Percentiles rank a stretch among this genome's conserved stretches.
Conservation (phyloP, 2,797 vertebrate species). For the Pipistrellus kuhlii region DNA sequence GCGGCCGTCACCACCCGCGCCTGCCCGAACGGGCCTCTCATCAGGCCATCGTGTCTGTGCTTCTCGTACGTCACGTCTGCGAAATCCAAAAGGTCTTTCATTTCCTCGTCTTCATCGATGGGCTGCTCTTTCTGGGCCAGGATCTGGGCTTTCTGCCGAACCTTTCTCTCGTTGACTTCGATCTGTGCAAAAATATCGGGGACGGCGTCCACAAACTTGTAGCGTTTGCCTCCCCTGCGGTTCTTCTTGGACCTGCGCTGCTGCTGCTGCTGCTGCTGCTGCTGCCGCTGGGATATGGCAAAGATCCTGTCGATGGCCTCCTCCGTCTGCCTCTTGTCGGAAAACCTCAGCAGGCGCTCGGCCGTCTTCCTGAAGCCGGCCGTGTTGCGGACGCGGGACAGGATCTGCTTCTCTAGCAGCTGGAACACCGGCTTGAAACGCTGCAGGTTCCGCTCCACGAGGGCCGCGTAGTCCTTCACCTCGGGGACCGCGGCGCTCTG, state of each 20-base stretch:
- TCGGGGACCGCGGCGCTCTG: slow-evolving; percentile 88
- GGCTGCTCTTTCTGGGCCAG: slow-evolving; percentile 92
- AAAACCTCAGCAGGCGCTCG: slow-evolving; percentile 94
- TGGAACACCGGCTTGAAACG: slow-evolving; percentile 97
- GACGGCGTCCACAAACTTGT: slow-evolving; percentile 92
- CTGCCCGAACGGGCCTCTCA: slow-evolving; percentile 89
- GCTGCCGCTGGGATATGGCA: slow-evolving; percentile 91
- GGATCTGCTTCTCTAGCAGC: slow-evolving; percentile 95
- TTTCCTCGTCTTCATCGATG: slow-evolving; percentile 93
- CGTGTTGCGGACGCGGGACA: slow-evolving; percentile 93
- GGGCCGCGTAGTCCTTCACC: slow-evolving; percentile 91
- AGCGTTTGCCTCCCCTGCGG: slow-evolving; percentile 88
- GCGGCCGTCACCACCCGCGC: slow-evolving; percentile 87
- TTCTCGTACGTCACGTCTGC: slow-evolving; percentile 89
- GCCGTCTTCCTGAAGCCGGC: slow-evolving; percentile 94
- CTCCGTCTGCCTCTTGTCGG: slow-evolving; percentile 94
- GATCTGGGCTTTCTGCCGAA: slow-evolving; percentile 92
- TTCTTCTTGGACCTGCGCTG: slow-evolving; percentile 90
- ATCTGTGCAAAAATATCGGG: slow-evolving; percentile 98
- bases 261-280: slow-evolving; percentile 90
- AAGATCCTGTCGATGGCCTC: slow-evolving; percentile 95
- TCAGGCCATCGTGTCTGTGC: slow-evolving; percentile 87
- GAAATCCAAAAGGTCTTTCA: slow-evolving; percentile 95
- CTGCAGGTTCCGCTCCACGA: slow-evolving; percentile 94
- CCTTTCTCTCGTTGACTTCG: slow-evolving; percentile 94